Evolutionary conservation across 2,888 invertebrate genomes (phyloP).

Genomic region (Andrena marginata): DNA sequence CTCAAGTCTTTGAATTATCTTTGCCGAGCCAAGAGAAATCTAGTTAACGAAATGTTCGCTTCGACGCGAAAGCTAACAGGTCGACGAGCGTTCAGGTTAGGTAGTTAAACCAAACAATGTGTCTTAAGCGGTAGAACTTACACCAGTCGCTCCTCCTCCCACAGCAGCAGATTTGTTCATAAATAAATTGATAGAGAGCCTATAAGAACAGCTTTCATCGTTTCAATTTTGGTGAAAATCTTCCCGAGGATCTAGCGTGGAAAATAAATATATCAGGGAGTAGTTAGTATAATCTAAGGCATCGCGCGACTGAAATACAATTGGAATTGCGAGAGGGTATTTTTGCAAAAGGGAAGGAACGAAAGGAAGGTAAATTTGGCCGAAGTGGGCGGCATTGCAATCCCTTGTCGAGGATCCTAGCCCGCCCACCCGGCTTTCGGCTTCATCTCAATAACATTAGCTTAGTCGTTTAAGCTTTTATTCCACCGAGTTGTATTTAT

Average conservation of each 20-base stretch:
- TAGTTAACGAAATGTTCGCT: too few relatives aligned
- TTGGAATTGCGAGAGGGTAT: conserved; percentile 74
- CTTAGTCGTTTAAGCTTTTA: conserved; percentile 81
- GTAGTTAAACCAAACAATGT: too few relatives aligned
- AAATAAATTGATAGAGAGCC: too few relatives aligned
- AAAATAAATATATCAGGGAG: conserved; percentile 26
- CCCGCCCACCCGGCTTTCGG: conserved; percentile 73
- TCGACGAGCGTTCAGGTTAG: too few relatives aligned
- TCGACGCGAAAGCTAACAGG: too few relatives aligned
- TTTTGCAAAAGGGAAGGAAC: conserved; percentile 64
- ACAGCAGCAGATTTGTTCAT: too few relatives aligned
- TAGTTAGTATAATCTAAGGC: conserved; percentile 75
- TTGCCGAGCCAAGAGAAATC: too few relatives aligned
- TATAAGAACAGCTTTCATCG: background rate
- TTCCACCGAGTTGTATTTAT: conserved; percentile 75
- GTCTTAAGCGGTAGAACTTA: too few relatives aligned
- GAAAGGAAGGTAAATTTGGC: conserved; percentile 73
- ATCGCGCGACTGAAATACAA: conserved; percentile 61
- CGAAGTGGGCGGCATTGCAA: conserved; percentile 77
- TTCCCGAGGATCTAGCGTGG: background rate
- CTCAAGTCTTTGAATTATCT: too few relatives aligned
- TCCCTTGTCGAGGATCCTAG: conserved; percentile 75
- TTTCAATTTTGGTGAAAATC: background rate
- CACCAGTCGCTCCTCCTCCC: too few relatives aligned
- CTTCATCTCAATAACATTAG: conserved; percentile 84